Conservation (phyloP, 2,888 invertebrate genomes). For the Thyatira batis region DNA sequence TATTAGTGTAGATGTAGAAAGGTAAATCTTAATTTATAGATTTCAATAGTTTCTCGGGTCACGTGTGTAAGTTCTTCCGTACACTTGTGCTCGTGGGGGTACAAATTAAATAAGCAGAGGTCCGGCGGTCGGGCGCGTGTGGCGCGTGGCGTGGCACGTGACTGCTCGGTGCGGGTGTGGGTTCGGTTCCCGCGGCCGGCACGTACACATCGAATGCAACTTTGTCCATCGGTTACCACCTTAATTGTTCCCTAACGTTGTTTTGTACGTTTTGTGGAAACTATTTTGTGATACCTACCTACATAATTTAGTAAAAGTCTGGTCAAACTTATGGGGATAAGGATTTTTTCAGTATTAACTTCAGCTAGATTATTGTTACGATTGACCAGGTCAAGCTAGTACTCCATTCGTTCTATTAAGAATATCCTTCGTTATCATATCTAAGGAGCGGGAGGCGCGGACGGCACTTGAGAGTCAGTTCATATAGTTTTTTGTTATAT, state of each 20-base stretch:
- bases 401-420: no score
- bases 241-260: background rate
- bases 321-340: background rate
- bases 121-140: background rate
- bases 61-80: background rate
- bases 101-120: background rate
- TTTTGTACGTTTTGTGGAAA: background rate
- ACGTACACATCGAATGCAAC: background rate
- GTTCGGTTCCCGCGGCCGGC: background rate
- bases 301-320: background rate
- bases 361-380: no score
- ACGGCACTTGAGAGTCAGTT: no score
- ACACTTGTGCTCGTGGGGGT: background rate
- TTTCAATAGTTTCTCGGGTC: background rate
- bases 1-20: no score
- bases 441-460: no score
- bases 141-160: background rate
- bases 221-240: background rate
- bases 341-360: no score
- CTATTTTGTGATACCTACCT: background rate
- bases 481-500: no score
- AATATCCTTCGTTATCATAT: no score
- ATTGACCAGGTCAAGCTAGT: no score
- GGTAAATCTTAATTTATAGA: no score
- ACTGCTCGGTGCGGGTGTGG: background rate